Base-by-base conservation (phyloP, 2,888 invertebrate genomes). In the Malthinus flaveolus region DNA sequence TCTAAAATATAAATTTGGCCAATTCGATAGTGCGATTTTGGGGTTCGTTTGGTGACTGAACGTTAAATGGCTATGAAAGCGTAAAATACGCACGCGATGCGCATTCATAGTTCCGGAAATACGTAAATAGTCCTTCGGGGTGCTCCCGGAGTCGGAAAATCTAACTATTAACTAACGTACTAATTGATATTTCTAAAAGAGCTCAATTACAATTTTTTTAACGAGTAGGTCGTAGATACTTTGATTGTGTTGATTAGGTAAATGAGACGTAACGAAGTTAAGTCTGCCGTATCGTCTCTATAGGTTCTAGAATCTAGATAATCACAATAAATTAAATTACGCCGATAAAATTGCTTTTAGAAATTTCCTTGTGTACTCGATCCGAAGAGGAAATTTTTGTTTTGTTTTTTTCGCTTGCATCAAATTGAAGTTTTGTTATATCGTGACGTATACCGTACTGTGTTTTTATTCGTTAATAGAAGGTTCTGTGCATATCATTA, bases 301-400 rank as follows among this genome's bases (percentile, higher is more conserved):
- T 23, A 5, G 23, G 5, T 23, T 3, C 3, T 23, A 5, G 23
- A 23, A 3, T 3, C 3, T 23, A 32, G 50, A 59, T 59, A 59
- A 55, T 59, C 59, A 50, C 49, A 31, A 47, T 46, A 56, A 48
- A 60, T 60, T 56, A 49, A 60, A 60, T 60, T 59, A 56, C 48
- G 39, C 50, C 56, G 55, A 59, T 59, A 35, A 51, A 52, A 60
- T 56, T 56, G 52, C 48, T 42, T 60, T 50, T 49, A 42, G 48
- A 9, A 56, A 55, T 32, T 53, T 53, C 49, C 49, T 53, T 37
- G 12, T 52, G 32, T 23, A 50, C 11, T 12, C 7, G 15, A 23
- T 47, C 32, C 39, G 15, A 49, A 49, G 50, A 23, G 50, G 50
- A 37, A 42, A 42, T 36, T 46, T 45, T 49, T 37, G 15, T 45